Percentiles rank a stretch among this genome's conserved stretches.
Evolutionary conservation across 2,797 vertebrate genomes (phyloP).

Genomic region (Cheracebus regulus): DNA sequence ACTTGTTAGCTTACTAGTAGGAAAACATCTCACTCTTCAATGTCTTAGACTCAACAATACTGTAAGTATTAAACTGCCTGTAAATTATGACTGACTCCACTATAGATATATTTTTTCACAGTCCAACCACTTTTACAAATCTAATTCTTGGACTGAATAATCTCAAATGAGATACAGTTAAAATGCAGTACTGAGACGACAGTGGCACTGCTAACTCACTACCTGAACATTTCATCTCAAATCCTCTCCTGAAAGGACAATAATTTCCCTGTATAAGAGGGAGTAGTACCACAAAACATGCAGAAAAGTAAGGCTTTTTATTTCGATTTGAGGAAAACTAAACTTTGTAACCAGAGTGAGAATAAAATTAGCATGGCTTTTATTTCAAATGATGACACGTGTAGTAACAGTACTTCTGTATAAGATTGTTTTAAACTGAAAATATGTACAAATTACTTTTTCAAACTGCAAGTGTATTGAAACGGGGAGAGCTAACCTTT

Average conservation of each 20-base stretch:
- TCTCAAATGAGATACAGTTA: not conserved
- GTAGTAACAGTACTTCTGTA: not conserved
- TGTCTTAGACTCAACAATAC: not conserved
- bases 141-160: not conserved
- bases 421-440: not conserved
- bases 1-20: not conserved
- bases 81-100: not conserved
- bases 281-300: not conserved
- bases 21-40: not conserved
- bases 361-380: not conserved
- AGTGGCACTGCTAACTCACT: not conserved
- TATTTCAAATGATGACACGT: not conserved
- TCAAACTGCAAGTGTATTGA: not conserved
- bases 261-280: not conserved
- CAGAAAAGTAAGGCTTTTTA: not conserved
- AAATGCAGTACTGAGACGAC: not conserved
- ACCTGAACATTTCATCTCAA: not conserved
- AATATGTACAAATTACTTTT: not conserved
- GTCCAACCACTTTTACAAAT: not conserved
- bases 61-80: not conserved
- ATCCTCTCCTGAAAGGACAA: not conserved
- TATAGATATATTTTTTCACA: not conserved
- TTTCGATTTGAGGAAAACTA: not conserved
- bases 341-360: not conserved
- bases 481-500: not conserved